phyloP scores from a whole-genome alignment of 2,797 vertebrate genomes.

The Amblyraja radiata region DNA sequence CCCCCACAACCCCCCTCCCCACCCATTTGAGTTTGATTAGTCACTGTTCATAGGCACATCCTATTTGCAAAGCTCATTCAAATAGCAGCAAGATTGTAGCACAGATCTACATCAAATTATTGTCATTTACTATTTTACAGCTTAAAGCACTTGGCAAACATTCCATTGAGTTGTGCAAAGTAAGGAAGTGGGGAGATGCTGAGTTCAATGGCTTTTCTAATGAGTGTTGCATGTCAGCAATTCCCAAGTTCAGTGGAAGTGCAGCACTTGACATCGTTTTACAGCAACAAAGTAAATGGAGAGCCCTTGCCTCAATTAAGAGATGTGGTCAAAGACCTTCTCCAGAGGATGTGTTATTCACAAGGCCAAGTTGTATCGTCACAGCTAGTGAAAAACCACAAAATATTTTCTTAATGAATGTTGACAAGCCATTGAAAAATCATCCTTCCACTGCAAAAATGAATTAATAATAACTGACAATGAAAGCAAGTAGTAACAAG shows the following conservation, averaged over 20 bases:
- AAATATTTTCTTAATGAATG: conserved; percentile 48
- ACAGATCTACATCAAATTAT: conserved; percentile 45
- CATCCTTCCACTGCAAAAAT: conserved; percentile 57
- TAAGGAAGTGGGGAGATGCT: neutral
- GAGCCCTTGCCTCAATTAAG: neutral
- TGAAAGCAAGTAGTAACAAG: conserved; percentile 58
- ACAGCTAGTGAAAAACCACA: conserved; percentile 50
- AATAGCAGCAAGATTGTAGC: conserved; percentile 51
- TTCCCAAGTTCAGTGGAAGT: neutral
- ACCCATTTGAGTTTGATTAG: conserved; percentile 53
- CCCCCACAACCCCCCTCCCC: conserved; percentile 36
- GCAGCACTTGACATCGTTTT: neutral
- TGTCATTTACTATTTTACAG: neutral
- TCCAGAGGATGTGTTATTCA: neutral
- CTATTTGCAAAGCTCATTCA: conserved; percentile 55
- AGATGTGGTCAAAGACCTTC: neutral
- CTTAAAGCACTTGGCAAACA: conserved; percentile 6
- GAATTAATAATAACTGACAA: conserved; percentile 52
- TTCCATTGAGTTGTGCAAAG: neutral
- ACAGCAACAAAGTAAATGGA: neutral
- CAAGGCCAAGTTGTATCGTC: conserved; percentile 49
- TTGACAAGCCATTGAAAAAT: conserved; percentile 52
- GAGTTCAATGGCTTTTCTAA: neutral
- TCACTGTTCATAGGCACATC: conserved; percentile 53
- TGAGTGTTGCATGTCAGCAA: no score